phyloP scores from a whole-genome alignment of 2,888 invertebrate genomes.

The Melieria picta region DNA sequence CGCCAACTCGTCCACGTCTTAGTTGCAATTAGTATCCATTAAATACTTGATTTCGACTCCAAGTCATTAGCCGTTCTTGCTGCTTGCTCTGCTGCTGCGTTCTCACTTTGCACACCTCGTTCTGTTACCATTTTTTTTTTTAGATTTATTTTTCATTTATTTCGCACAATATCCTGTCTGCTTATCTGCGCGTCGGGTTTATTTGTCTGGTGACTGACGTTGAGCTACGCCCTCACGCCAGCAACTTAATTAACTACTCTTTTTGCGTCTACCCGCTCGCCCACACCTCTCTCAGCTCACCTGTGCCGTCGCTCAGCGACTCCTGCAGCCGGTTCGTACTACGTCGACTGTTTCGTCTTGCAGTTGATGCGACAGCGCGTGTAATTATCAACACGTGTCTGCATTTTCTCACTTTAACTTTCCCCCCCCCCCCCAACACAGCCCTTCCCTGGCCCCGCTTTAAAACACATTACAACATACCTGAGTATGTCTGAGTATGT shows the following conservation, averaged over 20 bases:
- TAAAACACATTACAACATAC: too few relatives aligned
- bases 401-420: neutral
- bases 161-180: neutral
- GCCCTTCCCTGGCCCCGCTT: too few relatives aligned
- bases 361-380: neutral
- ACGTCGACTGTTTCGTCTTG: neutral
- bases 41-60: slow-evolving; percentile 27
- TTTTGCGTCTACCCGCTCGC: neutral
- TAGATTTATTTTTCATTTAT: neutral
- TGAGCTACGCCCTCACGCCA: slow-evolving; percentile 26
- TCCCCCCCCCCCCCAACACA: too few relatives aligned
- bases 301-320: neutral
- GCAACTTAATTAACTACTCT: slow-evolving; percentile 30
- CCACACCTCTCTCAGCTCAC: neutral
- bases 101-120: neutral
- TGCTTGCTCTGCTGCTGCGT: neutral
- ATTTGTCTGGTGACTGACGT: slow-evolving; percentile 28
- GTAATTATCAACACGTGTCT: slow-evolving; percentile 20
- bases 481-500: too few relatives aligned
- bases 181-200: slow-evolving; percentile 16
- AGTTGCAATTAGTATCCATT: slow-evolving; percentile 29
- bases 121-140: neutral
- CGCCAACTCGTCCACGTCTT: too few relatives aligned
- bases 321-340: neutral
- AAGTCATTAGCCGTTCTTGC: slow-evolving; percentile 7